Conservation (phyloP, 2,888 invertebrate species). For the Macaria liturata region DNA sequence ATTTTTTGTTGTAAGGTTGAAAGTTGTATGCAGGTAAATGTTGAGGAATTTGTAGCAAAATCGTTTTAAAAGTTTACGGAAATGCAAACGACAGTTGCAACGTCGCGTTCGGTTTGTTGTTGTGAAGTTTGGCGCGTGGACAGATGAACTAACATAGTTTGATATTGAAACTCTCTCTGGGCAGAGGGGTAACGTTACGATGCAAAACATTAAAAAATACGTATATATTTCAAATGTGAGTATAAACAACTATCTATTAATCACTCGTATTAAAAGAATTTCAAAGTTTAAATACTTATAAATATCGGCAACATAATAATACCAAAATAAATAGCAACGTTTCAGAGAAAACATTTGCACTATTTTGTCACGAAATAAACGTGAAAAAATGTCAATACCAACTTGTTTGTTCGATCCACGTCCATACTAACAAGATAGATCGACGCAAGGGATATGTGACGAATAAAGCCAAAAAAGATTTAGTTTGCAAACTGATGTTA, state of each 20-base stretch:
- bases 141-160: constrained; percentile 65
- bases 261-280: too few species aligned
- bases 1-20: constrained; percentile 28
- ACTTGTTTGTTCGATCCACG: constrained; percentile 20
- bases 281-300: too few species aligned
- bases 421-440: constrained; percentile 34
- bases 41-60: constrained; percentile 46
- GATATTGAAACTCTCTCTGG: neutral
- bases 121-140: constrained; percentile 64
- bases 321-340: too few species aligned
- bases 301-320: too few species aligned
- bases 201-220: too few species aligned
- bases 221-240: too few species aligned
- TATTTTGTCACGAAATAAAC: too few species aligned
- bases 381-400: constrained; percentile 1
- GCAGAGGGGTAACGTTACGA: too few species aligned
- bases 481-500: constrained; percentile 69
- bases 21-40: constrained; percentile 39
- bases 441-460: constrained; percentile 32
- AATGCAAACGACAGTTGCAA: constrained; percentile 69
- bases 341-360: too few species aligned
- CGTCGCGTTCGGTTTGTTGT: constrained; percentile 59
- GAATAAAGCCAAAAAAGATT: constrained; percentile 53
- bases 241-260: too few species aligned
- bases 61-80: constrained; percentile 62